Percentiles rank a stretch among this genome's conserved stretches.
These are phyloP conservation scores for Cryptus armator DNA, from an alignment of 2,888 invertebrate genomes.

Conservation along the genomic window DNA sequence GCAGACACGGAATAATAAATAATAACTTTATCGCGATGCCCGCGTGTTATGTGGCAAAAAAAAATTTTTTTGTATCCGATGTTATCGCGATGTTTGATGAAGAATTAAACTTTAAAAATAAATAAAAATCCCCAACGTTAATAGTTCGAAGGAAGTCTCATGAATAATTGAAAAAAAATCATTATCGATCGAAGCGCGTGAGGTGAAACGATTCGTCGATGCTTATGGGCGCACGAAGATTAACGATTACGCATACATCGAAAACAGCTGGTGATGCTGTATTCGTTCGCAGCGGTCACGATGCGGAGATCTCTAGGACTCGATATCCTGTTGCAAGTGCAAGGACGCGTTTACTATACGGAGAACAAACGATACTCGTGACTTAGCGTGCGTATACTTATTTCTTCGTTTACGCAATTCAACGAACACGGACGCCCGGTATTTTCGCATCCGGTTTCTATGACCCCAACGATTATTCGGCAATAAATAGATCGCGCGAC, in stretches of 20 bases:
- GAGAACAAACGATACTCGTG: slow-evolving; percentile 46
- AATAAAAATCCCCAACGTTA: slow-evolving; percentile 33
- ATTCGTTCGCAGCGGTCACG: slow-evolving; percentile 40
- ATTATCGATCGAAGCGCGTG: slow-evolving; percentile 39
- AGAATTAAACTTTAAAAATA: slow-evolving; percentile 14
- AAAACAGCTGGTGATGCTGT: slow-evolving; percentile 15
- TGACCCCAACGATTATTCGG: not conserved
- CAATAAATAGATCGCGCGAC: not conserved
- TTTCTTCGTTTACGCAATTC: slow-evolving; percentile 39
- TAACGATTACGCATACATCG: slow-evolving; percentile 54
- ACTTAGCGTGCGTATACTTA: slow-evolving; percentile 6
- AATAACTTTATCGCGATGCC: slow-evolving; percentile 25
- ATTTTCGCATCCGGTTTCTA: not conserved
- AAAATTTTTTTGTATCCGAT: not conserved
- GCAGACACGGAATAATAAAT: slow-evolving; percentile 4
- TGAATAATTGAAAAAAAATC: slow-evolving; percentile 60
- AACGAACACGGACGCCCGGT: not conserved
- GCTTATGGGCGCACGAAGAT: slow-evolving; percentile 39
- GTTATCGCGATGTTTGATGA: slow-evolving; percentile 12
- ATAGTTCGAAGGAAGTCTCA: slow-evolving; percentile 41
- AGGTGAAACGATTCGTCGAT: slow-evolving; percentile 26
- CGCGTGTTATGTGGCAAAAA: not conserved
- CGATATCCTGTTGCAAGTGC: slow-evolving; percentile 78
- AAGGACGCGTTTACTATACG: slow-evolving; percentile 71
- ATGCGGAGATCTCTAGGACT: slow-evolving; percentile 61